Percentiles rank a stretch among this genome's conserved stretches.
These are phyloP conservation scores for Elegia similella DNA, from an alignment of 2,888 invertebrate genomes.

Conservation along the genomic window DNA sequence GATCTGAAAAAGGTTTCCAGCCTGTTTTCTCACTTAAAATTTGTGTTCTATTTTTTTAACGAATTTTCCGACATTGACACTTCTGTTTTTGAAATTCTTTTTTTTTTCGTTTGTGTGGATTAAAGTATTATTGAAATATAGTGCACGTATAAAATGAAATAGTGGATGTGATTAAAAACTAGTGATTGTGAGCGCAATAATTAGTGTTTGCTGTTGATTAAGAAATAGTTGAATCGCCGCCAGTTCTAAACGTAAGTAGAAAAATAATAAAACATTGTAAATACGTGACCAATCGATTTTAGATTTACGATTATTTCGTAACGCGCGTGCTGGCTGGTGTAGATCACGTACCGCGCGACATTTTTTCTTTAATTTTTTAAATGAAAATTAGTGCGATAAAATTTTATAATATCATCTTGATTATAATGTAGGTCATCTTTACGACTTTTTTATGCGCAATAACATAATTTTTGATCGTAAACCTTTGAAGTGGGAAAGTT, in stretches of 20 bases:
- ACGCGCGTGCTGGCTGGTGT: not conserved
- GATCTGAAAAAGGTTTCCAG: not conserved
- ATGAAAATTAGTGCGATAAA: not conserved
- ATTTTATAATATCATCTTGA: not conserved
- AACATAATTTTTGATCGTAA: not conserved
- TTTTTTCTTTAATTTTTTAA: not conserved
- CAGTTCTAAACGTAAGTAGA: constrained; percentile 25
- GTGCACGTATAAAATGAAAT: not conserved
- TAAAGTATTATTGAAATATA: not conserved
- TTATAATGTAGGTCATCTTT: not conserved
- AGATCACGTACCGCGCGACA: constrained; percentile 2
- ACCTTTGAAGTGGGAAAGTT: not conserved
- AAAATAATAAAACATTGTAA: constrained; percentile 16
- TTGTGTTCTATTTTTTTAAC: not conserved
- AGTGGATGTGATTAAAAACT: constrained; percentile 19
- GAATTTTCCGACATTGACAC: not conserved
- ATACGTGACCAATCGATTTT: constrained; percentile 13
- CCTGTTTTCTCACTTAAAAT: not conserved
- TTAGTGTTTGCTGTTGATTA: constrained; percentile 29
- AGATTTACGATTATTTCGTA: constrained; percentile 15
- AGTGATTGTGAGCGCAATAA: constrained; percentile 24
- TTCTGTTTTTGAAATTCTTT: not conserved
- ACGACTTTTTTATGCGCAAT: not conserved
- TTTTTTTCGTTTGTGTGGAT: not conserved
- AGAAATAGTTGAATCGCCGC: constrained; percentile 37